Evolutionary conservation across 2,797 vertebrate genomes (phyloP).

Genomic region (Acipenser transmontanus): DNA sequence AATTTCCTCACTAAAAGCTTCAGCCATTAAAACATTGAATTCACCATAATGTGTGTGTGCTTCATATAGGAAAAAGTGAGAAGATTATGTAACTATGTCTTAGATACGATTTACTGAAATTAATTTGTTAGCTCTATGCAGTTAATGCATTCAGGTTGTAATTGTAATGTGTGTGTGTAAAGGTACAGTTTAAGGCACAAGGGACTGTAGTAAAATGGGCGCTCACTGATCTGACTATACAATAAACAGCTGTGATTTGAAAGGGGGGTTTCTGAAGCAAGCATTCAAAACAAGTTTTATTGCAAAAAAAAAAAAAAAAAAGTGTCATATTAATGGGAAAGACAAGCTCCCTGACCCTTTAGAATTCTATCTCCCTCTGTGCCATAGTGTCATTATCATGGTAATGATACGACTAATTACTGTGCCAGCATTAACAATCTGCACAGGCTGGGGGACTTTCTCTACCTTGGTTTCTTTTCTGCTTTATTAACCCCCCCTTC

Average conservation of each 20-base stretch:
- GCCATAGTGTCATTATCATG: conserved; percentile 24
- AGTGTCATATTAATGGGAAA: conserved; percentile 17
- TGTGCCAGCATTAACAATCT: conserved; percentile 16
- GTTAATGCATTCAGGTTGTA: no score
- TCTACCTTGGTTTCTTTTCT: not conserved
- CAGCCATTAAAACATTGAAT: no score
- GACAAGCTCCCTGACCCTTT: conserved; percentile 6
- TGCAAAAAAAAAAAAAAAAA: conserved; percentile 6
- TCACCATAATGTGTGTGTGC: no score
- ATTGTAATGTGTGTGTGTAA: no score
- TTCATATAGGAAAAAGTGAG: no score
- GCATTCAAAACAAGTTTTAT: conserved; percentile 13
- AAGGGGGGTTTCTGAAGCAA: conserved; percentile 11
- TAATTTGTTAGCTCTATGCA: no score
- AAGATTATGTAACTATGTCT: no score
- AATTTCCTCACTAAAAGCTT: no score
- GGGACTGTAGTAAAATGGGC: conserved; percentile 14
- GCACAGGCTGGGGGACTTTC: conserved; percentile 15
- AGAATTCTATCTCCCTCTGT: conserved; percentile 19
- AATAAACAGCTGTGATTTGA: conserved; percentile 25
- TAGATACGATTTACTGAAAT: no score
- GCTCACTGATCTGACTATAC: conserved; percentile 10
- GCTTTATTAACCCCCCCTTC: conserved; percentile 11
- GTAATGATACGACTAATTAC: conserved; percentile 24
- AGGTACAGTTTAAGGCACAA: conserved; percentile 12